Evolutionary conservation across 2,113 vertebrate genomes (phyloP).

Genomic region (Crotalus tigris): DNA sequence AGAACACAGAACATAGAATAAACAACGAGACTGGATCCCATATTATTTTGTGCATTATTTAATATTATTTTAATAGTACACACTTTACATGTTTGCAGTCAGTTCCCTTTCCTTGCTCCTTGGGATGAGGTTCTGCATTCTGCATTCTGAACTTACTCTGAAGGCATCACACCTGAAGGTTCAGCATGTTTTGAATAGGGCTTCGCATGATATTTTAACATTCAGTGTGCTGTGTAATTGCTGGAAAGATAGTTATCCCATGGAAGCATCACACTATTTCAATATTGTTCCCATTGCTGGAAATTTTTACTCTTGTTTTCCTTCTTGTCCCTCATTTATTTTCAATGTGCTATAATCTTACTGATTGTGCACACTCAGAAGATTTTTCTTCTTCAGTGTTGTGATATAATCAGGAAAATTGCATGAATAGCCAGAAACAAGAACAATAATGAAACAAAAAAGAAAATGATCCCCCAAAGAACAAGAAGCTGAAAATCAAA

Average conservation of each 20-base stretch:
- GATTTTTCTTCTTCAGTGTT: neutral
- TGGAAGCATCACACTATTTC: neutral
- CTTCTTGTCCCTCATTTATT: neutral
- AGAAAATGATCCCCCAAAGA: neutral
- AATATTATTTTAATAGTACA: neutral
- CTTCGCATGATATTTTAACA: neutral
- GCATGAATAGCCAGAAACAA: neutral
- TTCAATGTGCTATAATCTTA: neutral
- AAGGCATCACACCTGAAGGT: neutral
- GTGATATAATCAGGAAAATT: neutral
- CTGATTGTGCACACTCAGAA: neutral
- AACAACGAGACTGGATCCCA: neutral
- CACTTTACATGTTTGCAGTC: neutral
- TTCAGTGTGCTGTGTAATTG: neutral
- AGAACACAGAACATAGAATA: neutral
- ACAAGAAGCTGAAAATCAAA: neutral
- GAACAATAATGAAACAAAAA: neutral
- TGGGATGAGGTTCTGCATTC: neutral
- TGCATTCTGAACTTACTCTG: neutral
- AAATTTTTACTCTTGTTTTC: neutral
- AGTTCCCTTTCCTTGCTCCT: neutral
- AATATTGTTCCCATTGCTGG: neutral
- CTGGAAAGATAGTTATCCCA: neutral
- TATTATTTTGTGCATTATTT: neutral
- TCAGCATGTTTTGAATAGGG: neutral